Evolutionary conservation across 2,888 invertebrate species (phyloP).

Genomic region (Ophraella communa): DNA sequence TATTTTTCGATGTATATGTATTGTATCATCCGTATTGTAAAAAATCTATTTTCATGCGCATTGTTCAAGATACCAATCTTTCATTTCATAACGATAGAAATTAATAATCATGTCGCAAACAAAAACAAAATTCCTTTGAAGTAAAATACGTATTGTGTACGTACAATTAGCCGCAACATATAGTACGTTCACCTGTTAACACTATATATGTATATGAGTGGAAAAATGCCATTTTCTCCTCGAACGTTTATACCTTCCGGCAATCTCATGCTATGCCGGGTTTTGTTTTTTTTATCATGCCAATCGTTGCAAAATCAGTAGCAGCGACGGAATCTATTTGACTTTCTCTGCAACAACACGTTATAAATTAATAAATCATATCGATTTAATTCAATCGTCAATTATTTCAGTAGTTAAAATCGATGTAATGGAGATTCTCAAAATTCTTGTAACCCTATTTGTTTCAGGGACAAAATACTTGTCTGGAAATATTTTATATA

Average conservation of each 20-base stretch:
- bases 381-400: too few species aligned
- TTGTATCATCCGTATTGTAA: too few species aligned
- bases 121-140: neutral
- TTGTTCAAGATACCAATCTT: neutral
- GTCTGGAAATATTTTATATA: too few species aligned
- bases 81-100: neutral
- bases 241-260: slow-evolving; percentile 16
- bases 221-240: slow-evolving; percentile 22
- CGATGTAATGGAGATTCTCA: neutral
- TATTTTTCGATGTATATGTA: too few species aligned
- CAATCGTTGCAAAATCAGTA: slow-evolving; percentile 28
- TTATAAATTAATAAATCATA: slow-evolving; percentile 28
- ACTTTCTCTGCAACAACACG: slow-evolving; percentile 22
- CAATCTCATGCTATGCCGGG: neutral
- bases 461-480: too few species aligned
- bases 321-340: slow-evolving; percentile 29
- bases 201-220: slow-evolving; percentile 20
- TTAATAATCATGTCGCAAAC: neutral
- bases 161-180: slow-evolving; percentile 10
- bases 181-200: slow-evolving; percentile 22
- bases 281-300: slow-evolving; percentile 5
- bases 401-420: slow-evolving; percentile 13
- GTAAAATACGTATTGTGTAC: slow-evolving; percentile 23
- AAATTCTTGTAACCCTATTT: too few species aligned
- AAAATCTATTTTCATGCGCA: neutral